Evolutionary conservation across 2,888 invertebrate genomes (phyloP).

Genomic region (Phyllotreta striolata): DNA sequence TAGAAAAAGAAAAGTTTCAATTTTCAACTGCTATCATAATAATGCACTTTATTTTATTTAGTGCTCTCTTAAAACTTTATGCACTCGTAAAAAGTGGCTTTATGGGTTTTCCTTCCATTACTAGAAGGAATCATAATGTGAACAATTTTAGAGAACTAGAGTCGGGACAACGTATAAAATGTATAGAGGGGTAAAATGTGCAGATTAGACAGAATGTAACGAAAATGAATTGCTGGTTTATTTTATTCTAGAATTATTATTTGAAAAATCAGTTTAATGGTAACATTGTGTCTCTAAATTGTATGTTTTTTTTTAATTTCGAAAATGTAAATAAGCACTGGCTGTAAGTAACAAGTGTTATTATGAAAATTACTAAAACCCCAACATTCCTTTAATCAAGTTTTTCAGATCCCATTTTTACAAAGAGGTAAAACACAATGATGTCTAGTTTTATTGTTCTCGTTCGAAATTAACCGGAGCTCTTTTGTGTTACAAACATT

Average conservation of each 20-base stretch:
- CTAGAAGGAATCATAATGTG: conserved; percentile 37
- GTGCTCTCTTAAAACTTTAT: conserved; percentile 42
- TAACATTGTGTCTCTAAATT: too few relatives aligned
- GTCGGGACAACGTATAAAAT: conserved; percentile 23
- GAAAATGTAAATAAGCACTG: background rate
- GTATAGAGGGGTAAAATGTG: conserved; percentile 12
- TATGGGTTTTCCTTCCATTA: conserved; percentile 35
- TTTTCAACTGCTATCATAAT: conserved; percentile 38
- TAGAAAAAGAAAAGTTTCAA: conserved; percentile 31
- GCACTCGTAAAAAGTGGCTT: conserved; percentile 38
- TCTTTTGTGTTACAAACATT: conserved; percentile 54
- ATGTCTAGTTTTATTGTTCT: conserved; percentile 50
- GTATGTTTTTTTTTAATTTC: too few relatives aligned
- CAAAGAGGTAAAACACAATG: conserved; percentile 33
- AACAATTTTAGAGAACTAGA: conserved; percentile 30
- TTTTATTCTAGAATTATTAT: too few relatives aligned
- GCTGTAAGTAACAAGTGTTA: conserved; percentile 14
- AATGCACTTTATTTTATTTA: conserved; percentile 40
- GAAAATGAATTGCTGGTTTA: too few relatives aligned
- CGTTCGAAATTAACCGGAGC: conserved; percentile 52
- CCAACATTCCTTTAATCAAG: conserved; percentile 28
- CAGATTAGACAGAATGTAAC: conserved; percentile 16
- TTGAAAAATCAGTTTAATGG: too few relatives aligned
- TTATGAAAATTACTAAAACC: conserved; percentile 26
- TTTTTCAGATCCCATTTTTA: conserved; percentile 24